These are phyloP conservation scores for Acrobasis consociella DNA, from an alignment of 2,888 invertebrate species.

Conservation along the genomic window DNA sequence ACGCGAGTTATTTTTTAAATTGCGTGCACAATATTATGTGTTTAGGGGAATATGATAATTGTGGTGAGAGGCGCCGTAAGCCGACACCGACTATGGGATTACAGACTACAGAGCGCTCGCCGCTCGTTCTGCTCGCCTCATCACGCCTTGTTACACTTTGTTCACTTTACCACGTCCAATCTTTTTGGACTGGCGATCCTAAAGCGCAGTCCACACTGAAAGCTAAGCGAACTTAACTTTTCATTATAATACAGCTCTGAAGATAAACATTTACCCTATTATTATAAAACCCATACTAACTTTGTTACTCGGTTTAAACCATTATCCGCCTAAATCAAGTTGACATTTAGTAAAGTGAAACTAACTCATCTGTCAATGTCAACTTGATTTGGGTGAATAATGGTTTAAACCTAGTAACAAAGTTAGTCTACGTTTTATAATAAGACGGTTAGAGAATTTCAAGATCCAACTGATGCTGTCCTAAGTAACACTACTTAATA, in stretches of 20 bases:
- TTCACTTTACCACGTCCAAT: slow-evolving; percentile 7
- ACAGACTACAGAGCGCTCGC: slow-evolving; percentile 76
- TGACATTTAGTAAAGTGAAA: no score
- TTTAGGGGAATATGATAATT: slow-evolving; percentile 83
- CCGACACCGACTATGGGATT: slow-evolving; percentile 78
- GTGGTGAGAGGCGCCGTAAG: slow-evolving; percentile 77
- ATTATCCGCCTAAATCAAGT: no score
- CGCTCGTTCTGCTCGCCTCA: slow-evolving; percentile 44
- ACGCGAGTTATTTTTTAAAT: slow-evolving; percentile 80
- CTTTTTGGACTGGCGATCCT: slow-evolving; percentile 31
- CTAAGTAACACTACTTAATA: no score
- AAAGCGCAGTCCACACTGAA: background rate
- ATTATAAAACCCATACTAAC: no score
- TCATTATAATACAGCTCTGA: background rate
- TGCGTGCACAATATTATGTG: slow-evolving; percentile 82
- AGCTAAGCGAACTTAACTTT: background rate
- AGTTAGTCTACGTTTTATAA: no score
- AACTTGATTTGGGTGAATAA: no score
- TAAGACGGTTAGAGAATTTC: no score
- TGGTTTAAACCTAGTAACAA: no score
- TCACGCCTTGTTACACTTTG: slow-evolving; percentile 51
- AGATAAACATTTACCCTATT: no score
- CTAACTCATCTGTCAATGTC: no score
- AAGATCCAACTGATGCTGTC: no score
- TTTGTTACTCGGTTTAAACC: no score